Evolutionary conservation across 2,888 invertebrate genomes (phyloP), one percentile per base, ranked within the genome.

Genomic region (Trissolcus brochymenae): DNA sequence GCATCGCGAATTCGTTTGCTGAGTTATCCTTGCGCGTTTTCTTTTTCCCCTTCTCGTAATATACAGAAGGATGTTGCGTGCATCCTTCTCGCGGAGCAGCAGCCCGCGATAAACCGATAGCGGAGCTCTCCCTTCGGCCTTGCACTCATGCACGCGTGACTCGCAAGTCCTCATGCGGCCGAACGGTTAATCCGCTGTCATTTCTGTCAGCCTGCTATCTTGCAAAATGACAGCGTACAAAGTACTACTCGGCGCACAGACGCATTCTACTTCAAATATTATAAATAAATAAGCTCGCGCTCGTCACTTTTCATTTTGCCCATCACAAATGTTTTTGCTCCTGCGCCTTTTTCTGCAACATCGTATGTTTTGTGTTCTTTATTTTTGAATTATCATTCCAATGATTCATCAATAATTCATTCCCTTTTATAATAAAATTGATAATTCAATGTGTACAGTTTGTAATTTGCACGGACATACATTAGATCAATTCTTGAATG

Each of bases 221-320:
- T 68, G 56, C 78, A 64, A 76, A 80, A 83, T 80, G 82, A 81
- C 82, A 80, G 83, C 75, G 76, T 81, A 80, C 83, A 81, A 82
- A 83, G 75, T 74, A 75, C 68, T 68, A 72, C 54, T 53, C 74
- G 66, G 66, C 57, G 61, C 74, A 14, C 43, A 53, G 72, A 56
- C 56, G 51, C 61, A 72, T 68, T 70, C 68, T 54, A 50, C 60
- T 75, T 68, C 14, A 60, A 68, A 64, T 54, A 25, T 51, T 68
- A 70, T 65, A 67, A 74, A 74, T 75, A 68, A 68, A 65, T 70
- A 59, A 25, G 17, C 29, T 7, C 54, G 60, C 49, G 49, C 70
- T 59, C 4, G 56, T 71, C 46, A 46, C 54, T 25, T 35, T 50
- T 61, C 41, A 9, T 19, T 54, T 53, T n/a, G 16, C 11, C 40